phyloP scores from a whole-genome alignment of 2,797 vertebrate genomes.

The Rhynchotus rufescens region DNA sequence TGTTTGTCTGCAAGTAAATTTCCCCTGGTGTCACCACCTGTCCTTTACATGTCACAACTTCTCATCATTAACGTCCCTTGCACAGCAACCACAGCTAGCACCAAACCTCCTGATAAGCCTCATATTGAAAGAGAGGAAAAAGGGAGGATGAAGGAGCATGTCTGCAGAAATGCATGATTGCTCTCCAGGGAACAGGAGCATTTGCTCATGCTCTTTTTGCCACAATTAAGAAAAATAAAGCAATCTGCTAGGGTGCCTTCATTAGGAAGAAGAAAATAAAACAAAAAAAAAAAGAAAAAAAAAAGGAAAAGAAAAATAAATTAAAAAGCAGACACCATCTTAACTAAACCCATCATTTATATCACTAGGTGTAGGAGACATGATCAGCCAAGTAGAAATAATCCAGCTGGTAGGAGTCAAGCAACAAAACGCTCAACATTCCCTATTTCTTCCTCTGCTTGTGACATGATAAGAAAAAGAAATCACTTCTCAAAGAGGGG shows the following conservation, averaged over 20 bases:
- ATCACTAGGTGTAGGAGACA: not conserved
- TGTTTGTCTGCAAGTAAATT: rapidly evolving
- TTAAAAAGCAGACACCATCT: conserved; percentile 5
- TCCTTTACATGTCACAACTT: not conserved
- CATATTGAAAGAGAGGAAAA: not conserved
- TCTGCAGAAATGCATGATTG: not conserved
- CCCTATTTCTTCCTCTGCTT: not conserved
- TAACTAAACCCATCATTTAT: conserved; percentile 56
- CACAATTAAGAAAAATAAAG: conserved; percentile 53
- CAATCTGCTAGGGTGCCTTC: conserved; percentile 44
- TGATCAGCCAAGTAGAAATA: conserved; percentile 56
- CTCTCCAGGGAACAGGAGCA: not conserved
- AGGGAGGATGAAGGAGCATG: not conserved
- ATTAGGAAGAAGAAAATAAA: not conserved
- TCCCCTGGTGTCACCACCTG: not conserved
- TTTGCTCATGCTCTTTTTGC: not conserved
- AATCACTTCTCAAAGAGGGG: not conserved
- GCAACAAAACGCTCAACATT: conserved; percentile 16
- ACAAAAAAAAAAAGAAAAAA: not conserved
- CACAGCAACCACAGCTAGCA: not conserved
- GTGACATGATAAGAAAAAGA: conserved; percentile 7
- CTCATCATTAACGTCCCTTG: not conserved
- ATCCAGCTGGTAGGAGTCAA: conserved; percentile 47
- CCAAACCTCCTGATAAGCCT: not conserved
- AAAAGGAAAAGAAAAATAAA: conserved; percentile 44